A percentile compares a stretch with the other conserved stretches of the same genome.
Conservation (phyloP, 37 sponge, comb jelly and placozoan species). For the Eunapius fragilis region DNA sequence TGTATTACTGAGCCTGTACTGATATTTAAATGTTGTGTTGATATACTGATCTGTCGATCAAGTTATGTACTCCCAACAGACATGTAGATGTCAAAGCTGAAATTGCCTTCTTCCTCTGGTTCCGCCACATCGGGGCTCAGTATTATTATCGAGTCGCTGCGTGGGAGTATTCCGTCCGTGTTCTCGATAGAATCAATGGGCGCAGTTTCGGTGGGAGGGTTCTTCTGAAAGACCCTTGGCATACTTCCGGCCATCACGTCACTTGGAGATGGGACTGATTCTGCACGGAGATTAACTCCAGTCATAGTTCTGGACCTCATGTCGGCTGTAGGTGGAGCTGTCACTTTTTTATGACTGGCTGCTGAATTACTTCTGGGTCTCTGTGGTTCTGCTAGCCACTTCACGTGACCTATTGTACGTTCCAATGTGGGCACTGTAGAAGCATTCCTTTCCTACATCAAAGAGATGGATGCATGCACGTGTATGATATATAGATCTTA, state of each 20-base stretch:
- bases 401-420: neutral
- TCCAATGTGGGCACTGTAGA: neutral
- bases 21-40: too few species aligned
- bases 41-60: too few species aligned
- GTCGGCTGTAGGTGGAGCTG: too few species aligned
- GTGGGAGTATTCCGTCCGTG: too few species aligned
- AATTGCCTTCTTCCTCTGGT: neutral
- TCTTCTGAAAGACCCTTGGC: neutral
- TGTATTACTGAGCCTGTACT: too few species aligned
- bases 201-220: neutral
- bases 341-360: neutral
- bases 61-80: neutral
- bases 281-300: neutral
- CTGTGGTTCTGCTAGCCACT: neutral
- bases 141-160: neutral
- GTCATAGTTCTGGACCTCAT: too few species aligned
- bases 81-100: neutral
- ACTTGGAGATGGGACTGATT: neutral
- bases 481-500: too few species aligned
- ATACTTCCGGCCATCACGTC: neutral
- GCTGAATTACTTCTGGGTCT: neutral
- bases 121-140: neutral
- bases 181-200: too few species aligned
- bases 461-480: neutral
- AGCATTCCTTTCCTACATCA: neutral